phyloP scores from a whole-genome alignment of 1,140 invertebrate genomes.

The Cotesia typhae region DNA sequence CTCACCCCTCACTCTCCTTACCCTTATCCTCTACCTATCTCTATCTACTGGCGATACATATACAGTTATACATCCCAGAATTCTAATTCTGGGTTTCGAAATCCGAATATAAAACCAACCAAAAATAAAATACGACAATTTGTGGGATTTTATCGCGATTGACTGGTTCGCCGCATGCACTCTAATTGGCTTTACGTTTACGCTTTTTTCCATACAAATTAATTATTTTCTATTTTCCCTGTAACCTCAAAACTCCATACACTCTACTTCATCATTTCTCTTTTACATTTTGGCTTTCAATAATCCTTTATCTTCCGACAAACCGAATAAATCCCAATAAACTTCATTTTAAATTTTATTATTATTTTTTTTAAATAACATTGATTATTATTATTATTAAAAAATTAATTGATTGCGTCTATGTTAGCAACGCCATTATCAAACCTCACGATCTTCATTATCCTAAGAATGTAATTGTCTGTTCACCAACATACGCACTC shows the following conservation, averaged over 20 bases:
- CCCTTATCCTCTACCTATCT: not conserved
- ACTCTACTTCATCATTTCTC: too few relatives aligned
- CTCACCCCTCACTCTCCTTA: not conserved
- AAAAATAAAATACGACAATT: constrained; percentile 14
- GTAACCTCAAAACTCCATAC: not conserved
- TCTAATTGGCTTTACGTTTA: constrained; percentile 20
- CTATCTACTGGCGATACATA: not conserved
- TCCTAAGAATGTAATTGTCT: constrained; percentile 3
- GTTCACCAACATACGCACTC: not conserved
- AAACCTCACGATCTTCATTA: constrained; percentile 10
- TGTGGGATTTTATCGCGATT: constrained; percentile 18
- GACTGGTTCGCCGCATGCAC: constrained; percentile 18
- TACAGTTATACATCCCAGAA: not conserved
- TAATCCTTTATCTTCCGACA: too few relatives aligned
- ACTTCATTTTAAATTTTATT: too few relatives aligned
- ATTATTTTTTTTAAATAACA: too few relatives aligned
- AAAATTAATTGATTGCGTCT: too few relatives aligned
- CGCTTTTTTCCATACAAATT: not conserved
- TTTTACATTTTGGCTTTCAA: too few relatives aligned
- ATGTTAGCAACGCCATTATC: not conserved
- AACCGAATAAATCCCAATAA: too few relatives aligned
- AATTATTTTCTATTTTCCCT: not conserved
- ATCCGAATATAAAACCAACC: constrained; percentile 10
- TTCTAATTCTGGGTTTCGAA: constrained; percentile 1
- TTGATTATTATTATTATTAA: too few relatives aligned